phyloP scores from a whole-genome alignment of 2,888 invertebrate species.

The Scaptomyza parva region DNA sequence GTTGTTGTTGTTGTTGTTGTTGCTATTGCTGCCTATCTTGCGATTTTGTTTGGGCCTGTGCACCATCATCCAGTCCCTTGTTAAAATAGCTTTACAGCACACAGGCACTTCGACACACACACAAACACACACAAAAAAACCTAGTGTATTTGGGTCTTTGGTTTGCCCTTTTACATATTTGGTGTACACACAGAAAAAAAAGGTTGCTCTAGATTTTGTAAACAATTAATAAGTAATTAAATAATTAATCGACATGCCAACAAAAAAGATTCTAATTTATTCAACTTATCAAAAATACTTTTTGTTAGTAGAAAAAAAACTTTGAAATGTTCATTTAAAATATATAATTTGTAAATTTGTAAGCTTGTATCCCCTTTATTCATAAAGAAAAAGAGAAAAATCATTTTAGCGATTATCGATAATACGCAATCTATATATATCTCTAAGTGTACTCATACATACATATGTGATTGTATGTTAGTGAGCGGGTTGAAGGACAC shows the following conservation, averaged over 20 bases:
- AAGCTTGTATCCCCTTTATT: too few relatives aligned
- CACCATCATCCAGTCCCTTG: slow-evolving; percentile 58
- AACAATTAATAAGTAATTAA: neutral
- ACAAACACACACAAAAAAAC: slow-evolving; percentile 21
- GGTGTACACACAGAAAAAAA: slow-evolving; percentile 13
- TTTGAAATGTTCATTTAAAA: too few relatives aligned
- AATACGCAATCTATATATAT: neutral
- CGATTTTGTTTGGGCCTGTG: slow-evolving; percentile 42
- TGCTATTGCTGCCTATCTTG: slow-evolving; percentile 46
- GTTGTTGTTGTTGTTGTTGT: slow-evolving; percentile 22
- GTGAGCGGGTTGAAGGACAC: slow-evolving; percentile 52
- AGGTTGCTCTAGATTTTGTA: neutral
- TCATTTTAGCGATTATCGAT: neutral
- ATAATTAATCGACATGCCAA: neutral
- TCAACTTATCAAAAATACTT: neutral
- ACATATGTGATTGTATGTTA: slow-evolving; percentile 19
- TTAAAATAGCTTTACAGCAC: slow-evolving; percentile 76
- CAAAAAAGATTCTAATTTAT: neutral
- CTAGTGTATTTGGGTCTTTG: slow-evolving; percentile 38
- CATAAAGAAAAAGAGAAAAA: neutral
- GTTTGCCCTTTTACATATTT: slow-evolving; percentile 51
- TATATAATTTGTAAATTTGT: too few relatives aligned
- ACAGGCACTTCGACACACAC: slow-evolving; percentile 38
- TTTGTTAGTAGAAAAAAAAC: neutral
- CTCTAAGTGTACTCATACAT: neutral